Conservation (phyloP, 2,888 invertebrate species). For the Drosophila borborema region DNA sequence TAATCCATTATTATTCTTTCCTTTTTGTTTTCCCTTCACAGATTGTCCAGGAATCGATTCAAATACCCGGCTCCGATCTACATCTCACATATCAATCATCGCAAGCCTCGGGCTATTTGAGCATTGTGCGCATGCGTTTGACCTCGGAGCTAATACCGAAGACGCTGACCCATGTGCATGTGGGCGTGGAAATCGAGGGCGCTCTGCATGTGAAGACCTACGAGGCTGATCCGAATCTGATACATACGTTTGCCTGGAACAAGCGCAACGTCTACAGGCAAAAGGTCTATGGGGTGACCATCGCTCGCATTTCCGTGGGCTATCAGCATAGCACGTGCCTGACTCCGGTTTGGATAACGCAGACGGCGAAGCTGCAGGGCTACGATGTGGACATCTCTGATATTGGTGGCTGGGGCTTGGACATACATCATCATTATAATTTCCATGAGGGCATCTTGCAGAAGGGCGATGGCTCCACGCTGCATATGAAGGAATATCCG, state of each 20-base stretch:
- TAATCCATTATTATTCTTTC: conserved; percentile 29
- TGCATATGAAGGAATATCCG: conserved; percentile 97
- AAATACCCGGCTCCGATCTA: conserved; percentile 96
- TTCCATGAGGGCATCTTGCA: conserved; percentile 99
- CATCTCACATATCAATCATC: conserved; percentile 98
- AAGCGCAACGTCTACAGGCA: conserved; percentile 98
- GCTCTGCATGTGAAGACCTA: conserved; percentile 96
- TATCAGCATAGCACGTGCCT: conserved; percentile 96
- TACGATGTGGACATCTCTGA: conserved; percentile 98
- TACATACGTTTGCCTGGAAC: conserved; percentile 99
- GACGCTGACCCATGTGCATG: conserved; percentile 94
- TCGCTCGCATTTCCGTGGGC: conserved; percentile 95
- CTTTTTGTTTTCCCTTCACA: conserved; percentile 83
- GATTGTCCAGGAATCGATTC: conserved; percentile 98
- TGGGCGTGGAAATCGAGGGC: conserved; percentile 96
- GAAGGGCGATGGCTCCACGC: conserved; percentile 97
- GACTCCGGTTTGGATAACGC: conserved; percentile 96
- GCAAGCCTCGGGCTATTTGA: conserved; percentile 96
- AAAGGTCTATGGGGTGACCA: conserved; percentile 95
- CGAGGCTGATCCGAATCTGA: conserved; percentile 97
- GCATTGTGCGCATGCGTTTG: conserved; percentile 95
- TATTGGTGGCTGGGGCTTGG: conserved; percentile 98
- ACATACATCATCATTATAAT: conserved; percentile 99
- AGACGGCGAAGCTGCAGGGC: conserved; percentile 96
- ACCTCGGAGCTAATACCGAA: conserved; percentile 92